These are phyloP conservation scores for Rutpela maculata DNA, from an alignment of 2,888 invertebrate species.

Conservation along the genomic window DNA sequence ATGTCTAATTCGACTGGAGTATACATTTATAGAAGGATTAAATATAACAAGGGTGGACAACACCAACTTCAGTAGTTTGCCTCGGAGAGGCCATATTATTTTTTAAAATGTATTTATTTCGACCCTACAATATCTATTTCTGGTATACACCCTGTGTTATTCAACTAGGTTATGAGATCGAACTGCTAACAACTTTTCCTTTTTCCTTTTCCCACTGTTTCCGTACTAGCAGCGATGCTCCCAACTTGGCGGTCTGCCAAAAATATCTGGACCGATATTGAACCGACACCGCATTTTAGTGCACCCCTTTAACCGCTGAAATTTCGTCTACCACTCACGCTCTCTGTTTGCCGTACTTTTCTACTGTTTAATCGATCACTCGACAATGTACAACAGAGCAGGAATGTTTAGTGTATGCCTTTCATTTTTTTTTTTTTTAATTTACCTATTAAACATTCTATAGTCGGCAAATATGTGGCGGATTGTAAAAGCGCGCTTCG, in stretches of 20 bases:
- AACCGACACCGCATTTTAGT: conserved; percentile 53
- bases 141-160: neutral
- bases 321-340: conserved; percentile 35
- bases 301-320: conserved; percentile 33
- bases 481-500: neutral
- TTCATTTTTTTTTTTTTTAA: neutral
- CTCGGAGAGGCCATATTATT: no score
- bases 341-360: conserved; percentile 31
- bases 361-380: conserved; percentile 37
- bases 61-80: no score
- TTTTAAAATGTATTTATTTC: no score
- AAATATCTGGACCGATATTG: conserved; percentile 62
- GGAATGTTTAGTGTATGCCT: neutral
- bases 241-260: conserved; percentile 60
- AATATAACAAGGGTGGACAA: no score
- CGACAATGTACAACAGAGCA: neutral
- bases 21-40: no score
- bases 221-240: conserved; percentile 32
- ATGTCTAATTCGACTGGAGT: no score
- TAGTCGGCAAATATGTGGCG: neutral
- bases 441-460: neutral
- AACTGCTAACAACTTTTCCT: conserved; percentile 23
- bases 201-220: conserved; percentile 16
- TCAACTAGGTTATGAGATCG: conserved; percentile 32
- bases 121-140: no score